Evolutionary conservation across 2,113 vertebrate genomes (phyloP).

Genomic region (Plecotus auritus): DNA sequence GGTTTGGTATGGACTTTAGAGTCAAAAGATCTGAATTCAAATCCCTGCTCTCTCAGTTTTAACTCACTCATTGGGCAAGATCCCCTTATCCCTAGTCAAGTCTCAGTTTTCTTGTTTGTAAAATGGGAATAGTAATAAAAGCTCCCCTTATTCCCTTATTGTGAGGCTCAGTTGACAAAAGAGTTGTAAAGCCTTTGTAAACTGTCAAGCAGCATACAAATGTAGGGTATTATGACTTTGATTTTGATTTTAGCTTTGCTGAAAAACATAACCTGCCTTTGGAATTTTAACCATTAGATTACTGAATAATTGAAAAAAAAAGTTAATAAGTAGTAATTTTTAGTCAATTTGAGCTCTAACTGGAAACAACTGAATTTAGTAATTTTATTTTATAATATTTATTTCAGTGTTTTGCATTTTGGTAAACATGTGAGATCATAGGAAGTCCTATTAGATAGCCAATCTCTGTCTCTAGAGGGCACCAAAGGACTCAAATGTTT

Average conservation of each 20-base stretch:
- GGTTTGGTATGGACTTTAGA: not conserved
- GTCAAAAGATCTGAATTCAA: not conserved
- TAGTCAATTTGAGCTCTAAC: constrained; percentile 45
- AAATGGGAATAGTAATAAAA: not conserved
- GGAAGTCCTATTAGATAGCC: constrained; percentile 60
- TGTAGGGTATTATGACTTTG: not conserved
- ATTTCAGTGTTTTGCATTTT: constrained; percentile 67
- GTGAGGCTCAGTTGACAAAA: not conserved
- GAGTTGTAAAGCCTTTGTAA: not conserved
- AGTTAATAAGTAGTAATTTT: constrained; percentile 12
- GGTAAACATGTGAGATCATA: constrained; percentile 65
- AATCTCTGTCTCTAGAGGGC: constrained; percentile 72
- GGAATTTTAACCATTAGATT: constrained; percentile 37
- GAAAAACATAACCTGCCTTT: constrained; percentile 4
- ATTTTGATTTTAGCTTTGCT: constrained; percentile 29
- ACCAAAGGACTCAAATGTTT: constrained; percentile 72
- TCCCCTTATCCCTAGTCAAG: not conserved
- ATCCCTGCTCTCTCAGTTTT: not conserved
- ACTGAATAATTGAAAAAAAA: constrained; percentile 1
- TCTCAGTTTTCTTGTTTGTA: constrained; percentile 25
- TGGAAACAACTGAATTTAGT: constrained; percentile 56
- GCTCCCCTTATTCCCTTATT: not conserved
- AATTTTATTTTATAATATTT: constrained; percentile 66
- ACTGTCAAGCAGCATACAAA: not conserved
- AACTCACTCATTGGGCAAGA: not conserved